Percentiles rank a stretch among this genome's conserved stretches.
phyloP scores from a whole-genome alignment of 2,797 vertebrate species.

The Gallinago stenura region DNA sequence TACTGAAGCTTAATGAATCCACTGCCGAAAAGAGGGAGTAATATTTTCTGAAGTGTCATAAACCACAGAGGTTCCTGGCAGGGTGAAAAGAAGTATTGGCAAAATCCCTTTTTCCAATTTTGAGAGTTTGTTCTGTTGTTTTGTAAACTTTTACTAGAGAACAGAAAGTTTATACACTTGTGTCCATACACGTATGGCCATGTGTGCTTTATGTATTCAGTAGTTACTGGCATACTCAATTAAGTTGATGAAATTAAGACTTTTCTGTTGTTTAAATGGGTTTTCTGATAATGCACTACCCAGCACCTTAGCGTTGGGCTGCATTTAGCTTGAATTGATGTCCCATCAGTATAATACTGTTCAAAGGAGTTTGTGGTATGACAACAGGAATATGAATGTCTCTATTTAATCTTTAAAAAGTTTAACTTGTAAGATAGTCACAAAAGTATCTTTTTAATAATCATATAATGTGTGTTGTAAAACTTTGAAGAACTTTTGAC shows the following conservation, averaged over 20 bases:
- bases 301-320: not conserved
- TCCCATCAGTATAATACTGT: not conserved
- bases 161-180: not conserved
- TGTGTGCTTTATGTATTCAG: accelerated
- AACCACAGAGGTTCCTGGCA: not conserved
- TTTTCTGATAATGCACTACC: not conserved
- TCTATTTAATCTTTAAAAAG: not conserved
- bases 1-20: constrained; percentile 39
- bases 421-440: not conserved
- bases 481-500: not conserved
- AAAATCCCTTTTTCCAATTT: not conserved
- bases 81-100: not conserved
- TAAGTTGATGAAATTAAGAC: not conserved
- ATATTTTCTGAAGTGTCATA: not conserved
- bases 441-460: not conserved
- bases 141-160: not conserved
- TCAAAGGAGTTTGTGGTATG: not conserved
- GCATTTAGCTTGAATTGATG: not conserved
- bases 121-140: not conserved
- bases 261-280: not conserved
- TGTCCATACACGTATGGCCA: not conserved
- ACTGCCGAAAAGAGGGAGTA: not conserved
- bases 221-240: not conserved
- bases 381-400: not conserved
- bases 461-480: not conserved